Evolutionary conservation across 2,113 vertebrate genomes (phyloP), one percentile per base, ranked within the genome.

Genomic region (Thymallus thymallus): DNA sequence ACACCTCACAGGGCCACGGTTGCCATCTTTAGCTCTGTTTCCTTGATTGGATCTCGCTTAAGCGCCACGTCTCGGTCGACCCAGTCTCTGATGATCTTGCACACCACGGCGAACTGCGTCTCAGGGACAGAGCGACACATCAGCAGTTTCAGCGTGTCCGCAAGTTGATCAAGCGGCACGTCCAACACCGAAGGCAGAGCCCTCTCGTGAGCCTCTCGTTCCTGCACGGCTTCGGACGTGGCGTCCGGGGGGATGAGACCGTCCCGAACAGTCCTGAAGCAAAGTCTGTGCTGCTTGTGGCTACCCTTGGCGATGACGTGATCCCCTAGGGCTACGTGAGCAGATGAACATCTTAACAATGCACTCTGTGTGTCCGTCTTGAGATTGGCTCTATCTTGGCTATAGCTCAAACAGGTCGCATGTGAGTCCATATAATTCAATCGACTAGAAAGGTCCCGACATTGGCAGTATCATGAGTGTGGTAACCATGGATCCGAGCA

Each of bases 181-280:
- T 32, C 64, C 64, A 66, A 66, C 12, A 66, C 64, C 7, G 64
- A 29, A 26, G 64, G 14, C 29, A 66, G 1, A 26, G 64, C 64
- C 29, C 9, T 10, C 9, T 66, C 24, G 64, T 66, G 64, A 66
- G 64, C 64, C 29, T 66, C 64, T 16, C 64, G 24, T 66, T 66
- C 64, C 64, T 66, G 64, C 16, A 30, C 51, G 51, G 51, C 51
- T 55, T 55, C 51, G 20, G 20, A 18, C 14, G 51, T 14, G 3
- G 51, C 51, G 5, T 55, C 16, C 0, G 51, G 51, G 5, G 51
- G 51, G 1, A 1, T 2, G 13, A 55, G 14, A 55, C 51, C 51
- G 20, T 55, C 51, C 51, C 16, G 14, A 0, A 29, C 29, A 29
- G 3, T 29, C 29, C 29, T 29, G 29, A 29, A 29, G 29, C 29